Evolutionary conservation across 2,797 vertebrate species (phyloP), one percentile per base, ranked within the genome.

Genomic region (Nannoperca australis): DNA sequence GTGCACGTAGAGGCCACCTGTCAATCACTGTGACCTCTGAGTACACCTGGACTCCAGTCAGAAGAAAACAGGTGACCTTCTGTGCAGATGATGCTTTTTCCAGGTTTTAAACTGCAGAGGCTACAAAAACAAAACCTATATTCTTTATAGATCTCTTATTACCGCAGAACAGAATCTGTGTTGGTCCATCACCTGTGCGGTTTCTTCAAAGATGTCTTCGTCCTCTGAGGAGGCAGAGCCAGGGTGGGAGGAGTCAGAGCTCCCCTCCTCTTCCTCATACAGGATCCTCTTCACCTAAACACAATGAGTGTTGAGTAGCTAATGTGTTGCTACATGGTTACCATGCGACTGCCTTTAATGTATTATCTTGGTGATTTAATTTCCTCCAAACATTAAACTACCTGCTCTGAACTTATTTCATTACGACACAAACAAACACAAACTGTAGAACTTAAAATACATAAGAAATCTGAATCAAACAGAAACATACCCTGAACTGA

Each of bases 141-240:
- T 45, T 40, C 22, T 8, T 18, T 45, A 1, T 32, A 55, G 17
- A 36, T 30, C 20, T 12, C 6, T 32, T 45, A 15, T 45, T 30
- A 30, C 10, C 20, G 15, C 9, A 38, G 13, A 24, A 22, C 14
- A 47, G 51, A 15, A 20, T 11, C 14, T 36, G 55, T 30, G 44
- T 34, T 38, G 9, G 45, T 32, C 13, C 4, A 0, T 82, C 66
- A 99, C 98, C 93, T 99, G 97, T 1, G 98, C 98, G 0, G 97
- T 99, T 93, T 99, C 98, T 88, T 99, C 98, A 86, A 99, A 99
- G 78, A 99, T 99, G 86, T 99, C 98, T 87, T 99, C 98, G 0
- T 99, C 98, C 84, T 99, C 98, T 0, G 98, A 99, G 55, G 95
- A 99, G 55, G 97, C 98, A 30, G 96, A 99, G 61, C 97, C 98